Evolutionary conservation across 92 coral and sea anemone species (phyloP), one percentile per base, ranked within the genome.

Genomic region (Ricordea florida): DNA sequence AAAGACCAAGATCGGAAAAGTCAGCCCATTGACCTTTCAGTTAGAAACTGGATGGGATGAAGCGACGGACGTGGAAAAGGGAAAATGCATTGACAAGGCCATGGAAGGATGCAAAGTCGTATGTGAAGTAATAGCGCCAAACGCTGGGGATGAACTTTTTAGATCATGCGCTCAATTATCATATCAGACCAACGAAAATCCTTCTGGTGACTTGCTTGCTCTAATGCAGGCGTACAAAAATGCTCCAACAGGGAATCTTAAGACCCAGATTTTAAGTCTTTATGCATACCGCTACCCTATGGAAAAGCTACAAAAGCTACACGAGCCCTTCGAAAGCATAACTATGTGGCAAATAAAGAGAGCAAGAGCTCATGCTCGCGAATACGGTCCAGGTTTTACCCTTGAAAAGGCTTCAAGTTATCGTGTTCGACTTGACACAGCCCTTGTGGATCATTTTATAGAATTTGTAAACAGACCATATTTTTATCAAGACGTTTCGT

Each of bases 401-500:
- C 15, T 60, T 14, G 61, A 74, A 25, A 74, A 59, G 45, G 6
- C 56, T 2, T 4, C 50, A 32, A 21, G 20, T 15, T 47, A 43
- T 51, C 65, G 72, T 31, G 30, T 47, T 59, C 35, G 72, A 2
- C 65, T 74, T 13, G 31, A 42, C 23, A 32, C 28, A 22, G 52
- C 3, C 8, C 33, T 43, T 34, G 53, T 59, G 15, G 72, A 69
- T 43, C 55, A 80, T 36, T 80, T 80, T 21, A 32, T 80, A 9
- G 72, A 80, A 28, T 80, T 69, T 69, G 49, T 69, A 4, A 79
- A 79, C 49, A 56, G 79, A 21, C 87, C 87, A 16, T 81, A n/a
- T n/a, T n/a, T n/a, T n/a, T n/a, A 66, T 41, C 85, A 59, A 55
- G 79, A 80, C 51, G 72, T 59, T 14, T 52, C 79, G 10, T 70